phyloP scores from a whole-genome alignment of 2,888 invertebrate genomes.

The Phragmatobia fuliginosa region DNA sequence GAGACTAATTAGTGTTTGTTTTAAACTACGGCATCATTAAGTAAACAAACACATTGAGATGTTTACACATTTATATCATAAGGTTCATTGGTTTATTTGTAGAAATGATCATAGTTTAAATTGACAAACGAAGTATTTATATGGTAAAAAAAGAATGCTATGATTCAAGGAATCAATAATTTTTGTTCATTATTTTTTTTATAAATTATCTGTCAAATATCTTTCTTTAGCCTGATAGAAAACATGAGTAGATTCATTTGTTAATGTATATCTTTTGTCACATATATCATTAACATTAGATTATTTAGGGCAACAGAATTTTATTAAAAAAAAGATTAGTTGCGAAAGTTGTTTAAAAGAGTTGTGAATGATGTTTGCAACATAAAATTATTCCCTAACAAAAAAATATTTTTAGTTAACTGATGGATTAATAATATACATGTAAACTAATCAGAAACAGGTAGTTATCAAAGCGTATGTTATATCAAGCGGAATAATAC shows the following conservation, averaged over 20 bases:
- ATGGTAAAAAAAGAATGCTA: neutral
- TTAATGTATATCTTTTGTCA: too few relatives aligned
- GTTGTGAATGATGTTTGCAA: too few relatives aligned
- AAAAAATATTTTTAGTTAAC: too few relatives aligned
- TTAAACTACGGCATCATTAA: neutral
- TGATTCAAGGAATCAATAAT: neutral
- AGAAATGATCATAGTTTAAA: neutral
- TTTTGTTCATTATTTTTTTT: neutral
- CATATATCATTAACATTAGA: too few relatives aligned
- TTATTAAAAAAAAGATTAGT: too few relatives aligned
- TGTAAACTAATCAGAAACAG: neutral
- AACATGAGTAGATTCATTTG: too few relatives aligned
- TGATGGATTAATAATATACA: too few relatives aligned
- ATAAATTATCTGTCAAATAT: too few relatives aligned
- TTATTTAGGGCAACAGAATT: too few relatives aligned
- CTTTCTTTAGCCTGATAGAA: too few relatives aligned
- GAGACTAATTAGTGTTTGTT: neutral
- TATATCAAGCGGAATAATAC: constrained; percentile 7
- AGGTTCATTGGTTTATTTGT: neutral
- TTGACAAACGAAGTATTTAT: neutral
- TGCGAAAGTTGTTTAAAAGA: too few relatives aligned
- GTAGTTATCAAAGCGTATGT: constrained; percentile 2
- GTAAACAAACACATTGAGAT: neutral
- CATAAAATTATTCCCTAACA: too few relatives aligned
- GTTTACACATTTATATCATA: neutral